phyloP scores from a whole-genome alignment of 2,797 vertebrate genomes.

The Takifugu ocellatus region DNA sequence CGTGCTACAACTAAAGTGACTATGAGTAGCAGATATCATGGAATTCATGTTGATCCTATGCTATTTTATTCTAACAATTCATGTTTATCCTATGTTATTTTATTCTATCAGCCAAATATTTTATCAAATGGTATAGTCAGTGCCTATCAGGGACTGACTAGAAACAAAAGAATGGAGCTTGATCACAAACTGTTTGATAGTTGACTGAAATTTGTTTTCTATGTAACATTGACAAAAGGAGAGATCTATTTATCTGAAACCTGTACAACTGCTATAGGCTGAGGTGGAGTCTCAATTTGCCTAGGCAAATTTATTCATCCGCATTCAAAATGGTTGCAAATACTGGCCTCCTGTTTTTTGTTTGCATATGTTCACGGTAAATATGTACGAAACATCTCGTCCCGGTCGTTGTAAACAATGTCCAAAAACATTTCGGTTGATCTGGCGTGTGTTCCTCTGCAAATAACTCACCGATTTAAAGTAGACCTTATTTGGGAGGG shows the following conservation, averaged over 20 bases:
- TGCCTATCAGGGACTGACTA: slow-evolving; percentile 67
- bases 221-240: slow-evolving; percentile 1
- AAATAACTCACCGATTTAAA: slow-evolving; percentile 51
- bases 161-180: slow-evolving; percentile 82
- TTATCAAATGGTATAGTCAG: slow-evolving; percentile 18
- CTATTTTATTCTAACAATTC: not conserved
- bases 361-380: too few relatives aligned
- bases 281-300: slow-evolving; percentile 26
- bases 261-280: slow-evolving; percentile 1
- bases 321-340: slow-evolving; percentile 24
- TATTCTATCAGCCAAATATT: not conserved
- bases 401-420: not conserved
- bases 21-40: too few relatives aligned
- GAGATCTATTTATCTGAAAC: slow-evolving; percentile 6
- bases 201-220: too few relatives aligned
- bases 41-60: too few relatives aligned
- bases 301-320: slow-evolving; percentile 41
- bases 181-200: slow-evolving; percentile 69
- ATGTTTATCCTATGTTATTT: not conserved
- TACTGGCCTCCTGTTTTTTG: slow-evolving; percentile 2
- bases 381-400: too few relatives aligned
- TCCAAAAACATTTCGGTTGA: not conserved
- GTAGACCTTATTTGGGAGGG: slow-evolving; percentile 64
- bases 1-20: too few relatives aligned
- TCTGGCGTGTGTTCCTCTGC: not conserved